Base-by-base conservation (phyloP, 1,140 invertebrate species). In the Drosophila gunungcola region DNA sequence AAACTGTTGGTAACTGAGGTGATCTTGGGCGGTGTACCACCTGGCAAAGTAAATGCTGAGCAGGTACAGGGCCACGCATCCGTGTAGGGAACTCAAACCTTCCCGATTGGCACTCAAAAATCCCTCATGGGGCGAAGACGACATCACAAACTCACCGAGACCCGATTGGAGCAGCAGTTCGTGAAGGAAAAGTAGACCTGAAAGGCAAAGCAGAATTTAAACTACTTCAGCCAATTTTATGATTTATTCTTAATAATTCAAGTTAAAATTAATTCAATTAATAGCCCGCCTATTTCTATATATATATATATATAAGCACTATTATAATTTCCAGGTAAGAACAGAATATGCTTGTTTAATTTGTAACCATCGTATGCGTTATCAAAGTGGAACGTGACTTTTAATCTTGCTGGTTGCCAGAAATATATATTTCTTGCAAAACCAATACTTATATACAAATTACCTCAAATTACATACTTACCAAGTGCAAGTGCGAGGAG, bases 61-160 rank as follows among this genome's bases (percentile, higher is more conserved):
- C 54, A 98, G 93, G 91, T 98, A 98, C 1, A 99, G 91, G 3
- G 95, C 94, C 11, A 98, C 91, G 92, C 98, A 99, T 2, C 98
- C 98, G 3, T 96, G 93, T 32, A 95, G 93, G 1, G 98, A 98
- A 36, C 95, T 94, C 41, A 99, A 93, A 0, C 98, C 98, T 94
- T 99, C 98, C 74, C 97, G 94, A 92, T 99, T 99, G 1, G 97
- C 96, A 62, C 95, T 93, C 0, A 98, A 43, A 51, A 98, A 94
- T 78, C 94, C 94, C 27, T 92, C 89, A 51, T 95, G 93, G 0
- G 93, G 91, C 10, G 92, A 81, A 42, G 94, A 3, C 64, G 94
- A 93, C 46, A 98, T 94, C 11, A 98, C 95, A 94, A 96, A 98
- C 2, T 95, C 78, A 48, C 95, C 94, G 7, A 97, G 85, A 7